Evolutionary conservation across 2,888 invertebrate species (phyloP).

Genomic region (Orthonevra nobilis): DNA sequence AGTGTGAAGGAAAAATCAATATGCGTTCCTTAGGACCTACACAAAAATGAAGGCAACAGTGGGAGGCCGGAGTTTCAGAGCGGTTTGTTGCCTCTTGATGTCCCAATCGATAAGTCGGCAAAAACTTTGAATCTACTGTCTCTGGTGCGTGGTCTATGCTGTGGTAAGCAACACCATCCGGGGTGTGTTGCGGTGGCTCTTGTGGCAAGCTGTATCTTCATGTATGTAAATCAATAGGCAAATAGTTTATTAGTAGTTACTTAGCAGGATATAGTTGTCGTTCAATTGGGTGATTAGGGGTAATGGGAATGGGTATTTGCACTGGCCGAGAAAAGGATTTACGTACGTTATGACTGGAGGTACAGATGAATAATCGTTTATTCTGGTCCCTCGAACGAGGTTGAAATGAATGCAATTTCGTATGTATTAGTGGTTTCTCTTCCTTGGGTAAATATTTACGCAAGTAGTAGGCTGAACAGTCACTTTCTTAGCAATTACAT

Average conservation of each 20-base stretch:
- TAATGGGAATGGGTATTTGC: not conserved
- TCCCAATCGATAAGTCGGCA: not conserved
- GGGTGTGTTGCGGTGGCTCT: not conserved
- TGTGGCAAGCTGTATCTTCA: not conserved
- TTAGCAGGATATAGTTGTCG: slow-evolving; percentile 23
- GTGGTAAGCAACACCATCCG: not conserved
- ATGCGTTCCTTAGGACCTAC: slow-evolving; percentile 15
- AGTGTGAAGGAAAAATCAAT: slow-evolving; percentile 23
- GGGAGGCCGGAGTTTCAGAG: slow-evolving; percentile 1
- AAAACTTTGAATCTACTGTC: not conserved
- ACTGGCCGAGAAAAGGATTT: not conserved
- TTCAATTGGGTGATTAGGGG: slow-evolving; percentile 23
- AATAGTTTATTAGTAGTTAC: slow-evolving; percentile 21
- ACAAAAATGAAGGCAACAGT: slow-evolving; percentile 17
- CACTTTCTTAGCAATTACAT: too few species aligned
- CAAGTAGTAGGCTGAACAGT: too few species aligned
- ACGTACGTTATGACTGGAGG: too few species aligned
- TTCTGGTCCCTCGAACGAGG: too few species aligned
- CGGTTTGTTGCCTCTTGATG: slow-evolving; percentile 8
- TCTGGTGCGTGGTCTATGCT: not conserved
- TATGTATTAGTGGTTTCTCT: too few species aligned
- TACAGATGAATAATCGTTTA: too few species aligned
- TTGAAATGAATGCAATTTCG: too few species aligned
- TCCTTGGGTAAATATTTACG: too few species aligned
- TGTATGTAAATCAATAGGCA: slow-evolving; percentile 24